Base-by-base conservation (phyloP, 1,140 invertebrate genomes). In the Solenopsis invicta region DNA sequence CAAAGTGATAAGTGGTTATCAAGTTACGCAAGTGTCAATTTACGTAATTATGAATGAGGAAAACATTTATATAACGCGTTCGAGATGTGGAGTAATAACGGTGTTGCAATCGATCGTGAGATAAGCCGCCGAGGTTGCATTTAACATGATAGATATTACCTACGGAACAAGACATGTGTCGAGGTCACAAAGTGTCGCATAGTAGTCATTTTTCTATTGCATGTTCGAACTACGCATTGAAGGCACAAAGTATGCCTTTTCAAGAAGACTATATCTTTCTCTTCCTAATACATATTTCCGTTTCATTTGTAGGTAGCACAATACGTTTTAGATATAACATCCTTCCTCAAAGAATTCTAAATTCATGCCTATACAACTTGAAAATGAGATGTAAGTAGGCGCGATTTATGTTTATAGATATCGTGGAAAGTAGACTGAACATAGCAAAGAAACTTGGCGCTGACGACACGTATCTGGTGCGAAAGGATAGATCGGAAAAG, bases 371-470 rank as follows among this genome's bases (percentile, higher is more conserved):
- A 34, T 82, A 52, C 16, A 74, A 82, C 12, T 18, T 74, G 24
- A 18, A 74, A 82, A 82, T 56, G 24, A 72, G 18, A 59, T 84
- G 52, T 61, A 61, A 84, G 13, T 61, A 84, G 34, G 29, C 9
- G 8, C 0, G 37, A 84, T 18, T 77, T 71, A 29, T 77, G 24
- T 81, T 90, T 88, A 61, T 91, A 98, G 98, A 99, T 96, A 94
- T 99, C 62, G 94, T 97, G n/a, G 96, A 97, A 88, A 94, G 96
- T 1, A 97, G 98, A 85, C 95, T 99, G 85, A 96, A 97, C 64
- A 94, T 98, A 24, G 99, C 99, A 0, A 98, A 98, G 94, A 93
- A 97, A 90, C 90, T 99, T 48, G 99, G 99, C 6, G 99, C 98
- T 8, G 97, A 98, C 88, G 94, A 95, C 81, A 97, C 96, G 0